Percentiles rank a stretch among this genome's conserved stretches.
phyloP scores from a whole-genome alignment of 2,888 invertebrate species.

The Macropis europaea region DNA sequence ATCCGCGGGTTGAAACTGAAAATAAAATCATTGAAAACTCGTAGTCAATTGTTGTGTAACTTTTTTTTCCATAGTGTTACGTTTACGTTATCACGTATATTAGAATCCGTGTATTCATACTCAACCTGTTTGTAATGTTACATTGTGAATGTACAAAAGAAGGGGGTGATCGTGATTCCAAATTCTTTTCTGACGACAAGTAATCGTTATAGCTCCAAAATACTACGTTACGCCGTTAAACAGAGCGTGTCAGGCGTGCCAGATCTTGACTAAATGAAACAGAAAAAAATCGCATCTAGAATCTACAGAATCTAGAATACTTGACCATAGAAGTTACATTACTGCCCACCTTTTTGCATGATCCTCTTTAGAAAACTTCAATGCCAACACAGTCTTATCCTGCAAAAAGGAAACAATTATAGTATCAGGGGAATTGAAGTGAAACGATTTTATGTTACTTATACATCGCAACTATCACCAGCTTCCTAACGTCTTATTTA shows the following conservation, averaged over 20 bases:
- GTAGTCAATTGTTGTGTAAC: neutral
- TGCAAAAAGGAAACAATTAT: constrained; percentile 74
- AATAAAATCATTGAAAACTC: constrained; percentile 64
- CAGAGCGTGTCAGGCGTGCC: constrained; percentile 59
- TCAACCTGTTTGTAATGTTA: constrained; percentile 72
- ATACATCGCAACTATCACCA: neutral
- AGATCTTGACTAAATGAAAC: constrained; percentile 50
- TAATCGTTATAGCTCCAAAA: constrained; percentile 69
- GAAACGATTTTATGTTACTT: constrained; percentile 22
- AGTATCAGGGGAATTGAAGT: constrained; percentile 69
- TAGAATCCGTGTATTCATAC: constrained; percentile 59
- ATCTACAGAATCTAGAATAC: constrained; percentile 15
- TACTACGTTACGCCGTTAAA: constrained; percentile 53
- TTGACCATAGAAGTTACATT: constrained; percentile 52
- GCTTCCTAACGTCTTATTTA: neutral
- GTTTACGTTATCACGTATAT: neutral
- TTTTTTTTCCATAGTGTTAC: neutral
- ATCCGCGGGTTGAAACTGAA: constrained; percentile 68
- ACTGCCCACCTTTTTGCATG: constrained; percentile 71
- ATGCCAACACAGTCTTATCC: constrained; percentile 67
- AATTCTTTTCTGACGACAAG: constrained; percentile 62
- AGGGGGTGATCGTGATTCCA: constrained; percentile 64
- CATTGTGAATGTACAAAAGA: constrained; percentile 56
- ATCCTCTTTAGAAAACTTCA: constrained; percentile 61
- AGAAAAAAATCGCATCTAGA: constrained; percentile 13